These are phyloP conservation scores for Diplosoma virens DNA, from an alignment of 23 tunicate genomes.

Conservation along the genomic window DNA sequence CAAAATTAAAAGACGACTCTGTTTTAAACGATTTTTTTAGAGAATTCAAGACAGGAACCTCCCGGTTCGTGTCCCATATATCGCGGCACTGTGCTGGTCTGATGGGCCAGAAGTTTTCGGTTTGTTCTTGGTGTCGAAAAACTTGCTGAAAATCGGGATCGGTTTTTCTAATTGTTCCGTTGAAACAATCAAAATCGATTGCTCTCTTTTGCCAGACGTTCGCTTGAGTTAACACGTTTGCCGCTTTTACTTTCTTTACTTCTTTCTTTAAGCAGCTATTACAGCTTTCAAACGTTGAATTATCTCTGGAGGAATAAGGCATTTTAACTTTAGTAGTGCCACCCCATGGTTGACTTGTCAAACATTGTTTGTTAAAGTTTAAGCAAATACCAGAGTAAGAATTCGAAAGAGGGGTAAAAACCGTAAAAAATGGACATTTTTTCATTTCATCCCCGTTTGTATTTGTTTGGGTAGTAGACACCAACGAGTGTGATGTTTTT, in stretches of 20 bases:
- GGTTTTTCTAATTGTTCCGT: neutral
- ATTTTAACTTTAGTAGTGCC: neutral
- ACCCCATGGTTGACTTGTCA: neutral
- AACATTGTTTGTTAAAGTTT: too few relatives aligned
- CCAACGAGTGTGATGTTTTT: neutral
- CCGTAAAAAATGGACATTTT: neutral
- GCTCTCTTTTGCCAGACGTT: neutral
- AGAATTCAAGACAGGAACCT: neutral
- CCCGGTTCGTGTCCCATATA: neutral
- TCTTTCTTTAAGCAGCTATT: too few relatives aligned
- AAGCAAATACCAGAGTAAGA: neutral
- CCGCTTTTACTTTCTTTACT: neutral
- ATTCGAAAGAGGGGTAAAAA: neutral
- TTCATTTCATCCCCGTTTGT: neutral
- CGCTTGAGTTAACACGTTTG: neutral
- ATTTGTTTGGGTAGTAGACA: neutral
- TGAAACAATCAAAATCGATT: neutral
- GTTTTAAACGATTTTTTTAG: neutral
- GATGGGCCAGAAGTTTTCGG: neutral
- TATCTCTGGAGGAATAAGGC: neutral
- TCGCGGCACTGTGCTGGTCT: neutral
- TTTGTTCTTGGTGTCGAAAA: too few relatives aligned
- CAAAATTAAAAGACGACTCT: conserved; percentile 22
- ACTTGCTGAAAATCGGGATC: neutral
- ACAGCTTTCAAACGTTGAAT: neutral